Evolutionary conservation across 2,797 vertebrate genomes (phyloP).

Genomic region (Pitangus sulphuratus): DNA sequence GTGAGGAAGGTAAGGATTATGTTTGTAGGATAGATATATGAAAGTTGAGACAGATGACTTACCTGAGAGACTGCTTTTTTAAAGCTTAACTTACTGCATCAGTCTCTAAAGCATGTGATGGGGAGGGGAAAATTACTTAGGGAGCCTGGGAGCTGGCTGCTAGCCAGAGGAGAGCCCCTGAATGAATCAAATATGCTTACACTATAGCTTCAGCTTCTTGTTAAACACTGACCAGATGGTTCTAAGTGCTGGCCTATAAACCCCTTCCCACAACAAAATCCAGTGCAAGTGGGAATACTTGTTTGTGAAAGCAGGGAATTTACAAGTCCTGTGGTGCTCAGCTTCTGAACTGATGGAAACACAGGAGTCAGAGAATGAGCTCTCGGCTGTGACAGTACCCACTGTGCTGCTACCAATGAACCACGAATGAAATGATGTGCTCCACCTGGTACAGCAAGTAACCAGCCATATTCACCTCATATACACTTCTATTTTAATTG

Average conservation of each 20-base stretch:
- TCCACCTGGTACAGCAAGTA: neutral
- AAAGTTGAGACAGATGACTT: neutral
- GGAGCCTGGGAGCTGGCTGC: neutral
- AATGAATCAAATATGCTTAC: neutral
- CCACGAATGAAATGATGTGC: neutral
- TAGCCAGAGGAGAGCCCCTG: neutral
- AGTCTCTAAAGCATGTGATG: neutral
- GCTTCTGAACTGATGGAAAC: neutral
- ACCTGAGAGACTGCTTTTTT: neutral
- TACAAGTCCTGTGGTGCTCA: neutral
- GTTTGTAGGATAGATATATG: neutral
- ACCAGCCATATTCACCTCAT: slow-evolving; percentile 1
- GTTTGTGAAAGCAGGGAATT: neutral
- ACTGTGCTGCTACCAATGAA: neutral
- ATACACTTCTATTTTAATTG: neutral
- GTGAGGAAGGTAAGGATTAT: neutral
- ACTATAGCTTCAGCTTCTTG: neutral
- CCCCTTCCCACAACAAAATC: neutral
- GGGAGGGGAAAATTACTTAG: neutral
- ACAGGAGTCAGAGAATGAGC: neutral
- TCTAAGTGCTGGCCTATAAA: slow-evolving; percentile 13
- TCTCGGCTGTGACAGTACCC: neutral
- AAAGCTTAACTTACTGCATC: neutral
- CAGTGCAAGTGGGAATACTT: neutral
- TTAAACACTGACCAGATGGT: slow-evolving; percentile 36